Percentiles rank a stretch among this genome's conserved stretches.
phyloP scores from a whole-genome alignment of 2,113 vertebrate species.

The Phrynosoma platyrhinos region DNA sequence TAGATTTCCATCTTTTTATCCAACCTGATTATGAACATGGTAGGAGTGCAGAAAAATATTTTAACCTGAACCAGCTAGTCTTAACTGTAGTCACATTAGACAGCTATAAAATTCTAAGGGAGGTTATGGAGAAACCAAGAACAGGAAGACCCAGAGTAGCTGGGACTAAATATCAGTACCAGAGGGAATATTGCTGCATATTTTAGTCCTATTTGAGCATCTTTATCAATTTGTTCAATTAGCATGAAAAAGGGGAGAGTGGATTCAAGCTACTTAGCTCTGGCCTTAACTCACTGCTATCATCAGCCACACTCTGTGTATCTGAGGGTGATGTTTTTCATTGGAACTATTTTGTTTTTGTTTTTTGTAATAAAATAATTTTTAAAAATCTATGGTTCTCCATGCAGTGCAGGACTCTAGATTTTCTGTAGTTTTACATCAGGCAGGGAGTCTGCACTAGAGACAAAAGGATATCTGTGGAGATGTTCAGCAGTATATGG shows the following conservation, averaged over 20 bases:
- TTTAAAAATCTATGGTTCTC: background rate
- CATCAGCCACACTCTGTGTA: no score
- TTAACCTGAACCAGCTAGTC: background rate
- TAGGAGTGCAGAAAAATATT: no score
- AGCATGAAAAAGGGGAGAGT: no score
- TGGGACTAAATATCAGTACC: no score
- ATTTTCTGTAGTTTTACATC: background rate
- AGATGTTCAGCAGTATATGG: background rate
- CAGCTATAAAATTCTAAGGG: background rate
- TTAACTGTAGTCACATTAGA: background rate
- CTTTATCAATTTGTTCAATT: no score
- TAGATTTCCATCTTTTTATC: background rate
- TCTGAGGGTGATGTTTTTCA: background rate
- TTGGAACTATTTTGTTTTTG: background rate
- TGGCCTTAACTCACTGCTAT: background rate
- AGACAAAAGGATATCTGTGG: background rate
- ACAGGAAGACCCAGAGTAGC: no score
- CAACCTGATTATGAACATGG: background rate
- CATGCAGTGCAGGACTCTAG: background rate
- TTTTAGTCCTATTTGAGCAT: background rate
- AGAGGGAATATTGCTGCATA: background rate
- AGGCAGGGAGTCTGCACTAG: background rate
- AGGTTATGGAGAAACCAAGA: background rate
- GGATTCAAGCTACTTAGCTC: background rate
- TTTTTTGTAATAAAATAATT: no score